A percentile compares a stretch with the other conserved stretches of the same genome.
phyloP scores from a whole-genome alignment of 2,113 vertebrate genomes.

The Delphinapterus leucas region DNA sequence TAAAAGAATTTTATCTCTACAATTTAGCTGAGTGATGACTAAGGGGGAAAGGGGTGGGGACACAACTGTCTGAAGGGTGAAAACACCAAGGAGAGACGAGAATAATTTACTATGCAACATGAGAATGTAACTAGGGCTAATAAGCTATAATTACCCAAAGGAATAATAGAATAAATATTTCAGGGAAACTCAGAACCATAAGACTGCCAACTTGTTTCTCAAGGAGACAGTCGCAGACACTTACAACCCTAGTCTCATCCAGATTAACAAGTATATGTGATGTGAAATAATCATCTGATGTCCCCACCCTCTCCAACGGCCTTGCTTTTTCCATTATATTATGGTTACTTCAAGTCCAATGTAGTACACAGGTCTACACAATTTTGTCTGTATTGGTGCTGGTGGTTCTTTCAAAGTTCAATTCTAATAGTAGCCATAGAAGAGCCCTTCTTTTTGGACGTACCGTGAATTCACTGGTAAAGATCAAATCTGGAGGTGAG shows the following conservation, averaged over 20 bases:
- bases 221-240: slow-evolving; percentile 44
- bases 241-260: slow-evolving; percentile 17
- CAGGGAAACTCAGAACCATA: slow-evolving; percentile 50
- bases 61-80: slow-evolving; percentile 66
- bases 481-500: neutral
- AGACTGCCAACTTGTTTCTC: slow-evolving; percentile 61
- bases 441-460: slow-evolving; percentile 13
- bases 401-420: slow-evolving; percentile 33
- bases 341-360: slow-evolving; percentile 26
- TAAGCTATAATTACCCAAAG: slow-evolving; percentile 70
- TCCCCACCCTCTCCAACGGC: neutral
- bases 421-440: neutral
- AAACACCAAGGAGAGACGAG: slow-evolving; percentile 59
- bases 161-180: slow-evolving; percentile 70
- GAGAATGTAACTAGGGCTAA: slow-evolving; percentile 72
- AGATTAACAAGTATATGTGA: slow-evolving; percentile 39
- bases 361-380: neutral
- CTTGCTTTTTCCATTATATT: slow-evolving; percentile 14
- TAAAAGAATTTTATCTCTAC: slow-evolving; percentile 74
- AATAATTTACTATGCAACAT: slow-evolving; percentile 75
- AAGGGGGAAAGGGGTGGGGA: slow-evolving; percentile 52
- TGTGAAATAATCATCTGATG: slow-evolving; percentile 35
- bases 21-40: slow-evolving; percentile 73
- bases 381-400: slow-evolving; percentile 18
- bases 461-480: slow-evolving; percentile 16